Evolutionary conservation across 1,140 invertebrate genomes (phyloP), one percentile per base, ranked within the genome.

Genomic region (Danaus plexippus): DNA sequence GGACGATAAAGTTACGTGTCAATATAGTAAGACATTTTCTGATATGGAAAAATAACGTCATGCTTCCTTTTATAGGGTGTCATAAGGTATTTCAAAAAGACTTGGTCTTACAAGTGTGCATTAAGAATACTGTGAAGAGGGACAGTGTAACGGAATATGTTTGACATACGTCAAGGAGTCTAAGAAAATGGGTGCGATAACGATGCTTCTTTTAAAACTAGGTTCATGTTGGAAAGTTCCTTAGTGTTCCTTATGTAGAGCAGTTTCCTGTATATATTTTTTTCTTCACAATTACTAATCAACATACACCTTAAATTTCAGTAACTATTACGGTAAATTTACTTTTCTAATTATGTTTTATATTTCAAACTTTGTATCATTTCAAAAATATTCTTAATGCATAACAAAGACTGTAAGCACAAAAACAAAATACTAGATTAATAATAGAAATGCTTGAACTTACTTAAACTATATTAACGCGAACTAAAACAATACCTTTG

Each of bases 71-170:
- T 53, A 71, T 68, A 71, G 63, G 59, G 66, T 73, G 73, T 67
- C 69, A 73, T 62, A 67, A 44, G 48, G 43, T 60, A 49, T 49
- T 64, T 71, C 61, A 69, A 71, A 62, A 76, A 72, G 64, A 69
- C 67, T 75, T 56, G 62, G 65, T 64, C 64, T 70, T 63, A 75
- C 66, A 71, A 80, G 77, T 74, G 80, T 80, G 77, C 80, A 83
- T 83, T 80, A 80, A 69, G 62, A 54, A 67, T 63, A 67, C 66
- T 69, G 64, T 70, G 73, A 61, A 76, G 73, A 32, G 22, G 22
- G 22, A 64, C 63, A 62, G 47, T 71, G 79, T 76, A 79, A 83
- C 71, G 63, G 64, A 75, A 79, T 80, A 79, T 73, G 71, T 79
- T 82, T 82, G 73, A 76, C 67, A 67, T 75, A 72, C 66, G 63